Base-by-base conservation (phyloP, 2,113 vertebrate species). In the Peromyscus polionotus region DNA sequence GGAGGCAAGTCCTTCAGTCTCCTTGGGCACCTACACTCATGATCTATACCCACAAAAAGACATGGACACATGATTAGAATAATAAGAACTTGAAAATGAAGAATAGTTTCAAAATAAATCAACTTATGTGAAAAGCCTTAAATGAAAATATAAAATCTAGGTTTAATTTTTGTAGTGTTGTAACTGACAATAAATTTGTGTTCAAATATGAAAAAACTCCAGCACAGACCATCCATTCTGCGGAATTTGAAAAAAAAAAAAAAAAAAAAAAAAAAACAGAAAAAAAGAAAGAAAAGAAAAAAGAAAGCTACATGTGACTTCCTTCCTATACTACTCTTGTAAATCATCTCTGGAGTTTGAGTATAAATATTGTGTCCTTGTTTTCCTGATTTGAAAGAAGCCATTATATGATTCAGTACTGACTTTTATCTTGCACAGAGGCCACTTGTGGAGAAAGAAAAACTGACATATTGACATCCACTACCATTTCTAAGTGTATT, bases 361-460 rank as follows among this genome's bases (percentile, higher is more conserved):
- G 7, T 39, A 39, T n/a, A 91, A 90, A 89, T n/a, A 22, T 72
- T 45, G 5, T 61, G 16, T 96, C 67, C 3, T 36, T 88, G 73
- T 48, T 95, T 95, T 92, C 24, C 14, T 90, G 88, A 65, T 65
- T 95, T 79, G 83, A 93, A 88, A 89, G 73, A 70, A 24, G 67
- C 61, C 33, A 12, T 80, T 45, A 76, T 7, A 20, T 87, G 54
- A 95, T 84, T 97, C 79, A 83, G 81, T 9, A 77, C 48, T 94
- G 75, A 59, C 81, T 80, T 93, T 33, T 88, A 93, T 36, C 89
- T 93, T 77, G 70, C 24, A 63, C 36, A 92, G 33, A 80, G 22
- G 20, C 45, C 65, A 16, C 75, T 96, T 45, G 59, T 92, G 89
- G 83, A 85, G n/a, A 72, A 95, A 68, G 33, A 87, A 84, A 54